These are phyloP conservation scores for Eupsittula cactorum DNA, from an alignment of 2,113 vertebrate species.

Conservation along the genomic window DNA sequence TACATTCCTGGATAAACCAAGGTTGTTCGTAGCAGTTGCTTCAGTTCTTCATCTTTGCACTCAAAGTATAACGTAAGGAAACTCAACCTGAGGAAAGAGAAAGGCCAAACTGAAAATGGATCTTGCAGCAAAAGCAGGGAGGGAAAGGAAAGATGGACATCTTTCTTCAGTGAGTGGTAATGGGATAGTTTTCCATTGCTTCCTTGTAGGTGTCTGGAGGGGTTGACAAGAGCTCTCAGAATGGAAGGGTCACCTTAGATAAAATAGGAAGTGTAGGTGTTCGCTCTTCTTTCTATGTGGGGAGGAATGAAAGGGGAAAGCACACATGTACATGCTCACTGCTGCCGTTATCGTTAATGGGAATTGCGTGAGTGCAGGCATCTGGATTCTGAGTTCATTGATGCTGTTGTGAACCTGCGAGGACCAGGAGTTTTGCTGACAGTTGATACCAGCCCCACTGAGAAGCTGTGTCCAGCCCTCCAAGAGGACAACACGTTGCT, in stretches of 20 bases:
- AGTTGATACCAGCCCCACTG: background rate
- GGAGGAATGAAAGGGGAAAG: background rate
- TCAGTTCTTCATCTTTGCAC: background rate
- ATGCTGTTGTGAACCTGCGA: background rate
- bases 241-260: background rate
- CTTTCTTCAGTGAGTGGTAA: background rate
- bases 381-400: background rate
- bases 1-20: background rate
- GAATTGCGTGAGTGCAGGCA: background rate
- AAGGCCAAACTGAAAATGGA: background rate
- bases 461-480: background rate
- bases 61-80: background rate
- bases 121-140: background rate
- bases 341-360: background rate
- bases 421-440: background rate
- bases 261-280: background rate
- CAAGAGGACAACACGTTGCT: background rate
- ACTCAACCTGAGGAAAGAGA: background rate
- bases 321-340: background rate
- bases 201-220: background rate
- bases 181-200: background rate
- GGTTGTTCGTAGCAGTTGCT: background rate
- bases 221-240: background rate
- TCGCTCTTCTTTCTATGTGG: background rate
- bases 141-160: background rate